A percentile compares a stretch with the other conserved stretches of the same genome.
Evolutionary conservation across 2,797 vertebrate genomes (phyloP).

Genomic region (Poeciliopsis infans): DNA sequence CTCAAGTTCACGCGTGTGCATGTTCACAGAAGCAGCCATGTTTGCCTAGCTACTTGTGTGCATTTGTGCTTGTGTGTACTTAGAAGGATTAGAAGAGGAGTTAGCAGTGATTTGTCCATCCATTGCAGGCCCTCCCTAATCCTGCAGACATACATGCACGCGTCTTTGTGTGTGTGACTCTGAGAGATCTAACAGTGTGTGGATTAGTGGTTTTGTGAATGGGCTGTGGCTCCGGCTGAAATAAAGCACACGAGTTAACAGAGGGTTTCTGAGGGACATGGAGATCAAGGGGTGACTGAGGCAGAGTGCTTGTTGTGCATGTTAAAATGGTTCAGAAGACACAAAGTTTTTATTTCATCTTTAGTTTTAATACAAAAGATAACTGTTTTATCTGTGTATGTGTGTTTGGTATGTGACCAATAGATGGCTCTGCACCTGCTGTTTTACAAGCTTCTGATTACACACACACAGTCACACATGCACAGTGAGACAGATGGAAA

Average conservation of each 20-base stretch:
- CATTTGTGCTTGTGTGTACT: constrained; percentile 47
- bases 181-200: constrained; percentile 62
- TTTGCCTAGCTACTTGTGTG: constrained; percentile 40
- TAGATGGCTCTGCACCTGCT: constrained; percentile 43
- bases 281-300: constrained; percentile 5
- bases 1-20: constrained; percentile 16
- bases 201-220: constrained; percentile 80
- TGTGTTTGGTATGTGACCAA: constrained; percentile 24
- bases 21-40: constrained; percentile 30
- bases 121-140: constrained; percentile 76
- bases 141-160: constrained; percentile 47
- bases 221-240: constrained; percentile 65
- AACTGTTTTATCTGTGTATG: neutral
- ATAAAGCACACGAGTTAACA: constrained; percentile 51
- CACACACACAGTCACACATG: constrained; percentile 34
- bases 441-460: constrained; percentile 26
- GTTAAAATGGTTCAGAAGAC: constrained; percentile 36
- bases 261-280: constrained; percentile 34
- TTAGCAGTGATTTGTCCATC: constrained; percentile 76
- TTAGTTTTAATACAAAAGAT: constrained; percentile 13
- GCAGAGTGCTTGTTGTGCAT: constrained; percentile 24
- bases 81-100: constrained; percentile 72
- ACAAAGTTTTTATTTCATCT: neutral
- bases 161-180: constrained; percentile 49
- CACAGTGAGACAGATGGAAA: constrained; percentile 52